Evolutionary conservation across 2,888 invertebrate genomes (phyloP), one percentile per base, ranked within the genome.

Genomic region (Ophion costatus): DNA sequence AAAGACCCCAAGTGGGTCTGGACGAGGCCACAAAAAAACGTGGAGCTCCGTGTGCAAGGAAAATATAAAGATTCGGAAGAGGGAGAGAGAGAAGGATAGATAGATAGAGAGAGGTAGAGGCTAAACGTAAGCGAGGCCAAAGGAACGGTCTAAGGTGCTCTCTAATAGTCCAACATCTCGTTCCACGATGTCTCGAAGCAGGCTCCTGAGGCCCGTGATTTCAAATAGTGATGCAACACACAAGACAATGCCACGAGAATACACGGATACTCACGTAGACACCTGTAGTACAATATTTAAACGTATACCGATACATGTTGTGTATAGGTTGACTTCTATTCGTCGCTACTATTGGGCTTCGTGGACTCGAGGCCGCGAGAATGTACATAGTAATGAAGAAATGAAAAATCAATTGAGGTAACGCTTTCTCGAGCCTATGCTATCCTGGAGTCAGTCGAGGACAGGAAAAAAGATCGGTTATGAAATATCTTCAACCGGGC

Each of bases 91-190:
- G 64, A 45, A 61, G 61, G 57, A 71, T 69, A 66, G 57, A 71
- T 69, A 38, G 38, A 38, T 6, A 7, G 38, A 38, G 38, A 38
- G 38, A 79, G 77, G 61, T 74, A 57, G 80, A 75, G 56, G 71
- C 20, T 73, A 80, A 82, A 83, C 83, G 81, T 82, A 80, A 77
- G 82, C 86, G 87, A 86, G 86, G 84, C 82, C 85, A 83, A 75
- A 64, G 61, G 42, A 77, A 67, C 73, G 77, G 69, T 81, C 67
- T 64, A 64, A 81, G 74, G 67, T 75, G 69, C 74, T 84, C 69
- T 67, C 69, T 80, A 73, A 69, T 77, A 77, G 80, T 67, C 73
- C 51, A 67, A 63, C 73, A 51, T 71, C 69, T 67, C 71, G 63
- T 80, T 78, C 70, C 80, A 63, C 78, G 42, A 38, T 64, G 59